Evolutionary conservation across 2,797 vertebrate species (phyloP), one percentile per base, ranked within the genome.

Genomic region (Hippopotamyrus pictus): DNA sequence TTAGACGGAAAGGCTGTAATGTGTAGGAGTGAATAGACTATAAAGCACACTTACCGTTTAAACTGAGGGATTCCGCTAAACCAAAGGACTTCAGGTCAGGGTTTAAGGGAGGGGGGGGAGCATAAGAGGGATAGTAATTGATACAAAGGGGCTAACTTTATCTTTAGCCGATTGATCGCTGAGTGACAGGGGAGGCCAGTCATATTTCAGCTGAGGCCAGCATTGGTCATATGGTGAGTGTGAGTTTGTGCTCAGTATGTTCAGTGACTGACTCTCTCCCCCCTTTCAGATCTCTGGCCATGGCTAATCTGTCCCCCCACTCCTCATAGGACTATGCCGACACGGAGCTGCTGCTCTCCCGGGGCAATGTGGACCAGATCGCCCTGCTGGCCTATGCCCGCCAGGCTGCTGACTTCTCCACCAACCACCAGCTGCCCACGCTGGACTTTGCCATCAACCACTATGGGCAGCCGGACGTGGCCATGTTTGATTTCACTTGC

Each of bases 401-500:
- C 0, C 95, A 98, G 90, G 98, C 98, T 0, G 98, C 98, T 0
- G 95, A 97, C 93, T 99, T 99, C 93, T 99, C 98, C 85, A 99
- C 98, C 59, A 97, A 97, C 92, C 97, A 97, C 88, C 97, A 98
- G 93, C 95, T 99, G 88, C 98, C 98, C 0, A 95, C 94, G 0
- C 93, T 99, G 92, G 97, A 99, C 90, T 99, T 99, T 0, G 98
- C 98, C 94, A 97, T 99, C 90, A 99, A 99, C 92, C 98, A 99
- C 93, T 98, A 98, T 0, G 98, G 98, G 3, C 98, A 98, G 93
- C 98, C 98, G 0, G 98, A 99, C 0, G 98, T 99, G 62, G 98
- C 98, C 91, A 97, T 99, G 98, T 99, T 99, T 0, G 98, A 99
- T 94, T 99, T 99, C 93, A 99, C 98, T 0, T 98, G 97, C 92